A percentile compares a stretch with the other conserved stretches of the same genome.
Evolutionary conservation across 2,888 invertebrate species (phyloP).

Genomic region (Prostheceraeus crozeri): DNA sequence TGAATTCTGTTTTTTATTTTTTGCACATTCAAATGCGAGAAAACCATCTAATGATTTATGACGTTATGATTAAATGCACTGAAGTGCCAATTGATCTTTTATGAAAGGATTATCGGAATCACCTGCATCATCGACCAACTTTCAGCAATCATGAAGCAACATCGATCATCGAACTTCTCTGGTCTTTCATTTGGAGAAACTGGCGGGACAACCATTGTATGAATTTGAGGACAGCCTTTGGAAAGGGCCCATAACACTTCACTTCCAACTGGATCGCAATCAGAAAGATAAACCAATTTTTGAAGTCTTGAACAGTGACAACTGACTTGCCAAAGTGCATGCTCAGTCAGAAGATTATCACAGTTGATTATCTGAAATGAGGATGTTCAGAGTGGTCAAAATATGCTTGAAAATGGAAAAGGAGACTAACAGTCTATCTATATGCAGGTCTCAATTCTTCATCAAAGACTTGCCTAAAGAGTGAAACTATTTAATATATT

Average conservation of each 20-base stretch:
- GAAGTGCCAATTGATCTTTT: too few species aligned
- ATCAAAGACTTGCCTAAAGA: too few species aligned
- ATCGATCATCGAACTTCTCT: conserved; percentile 34
- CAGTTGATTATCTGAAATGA: conserved; percentile 46
- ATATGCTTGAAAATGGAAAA: too few species aligned
- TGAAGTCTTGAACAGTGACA: conserved; percentile 48
- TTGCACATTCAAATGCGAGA: too few species aligned
- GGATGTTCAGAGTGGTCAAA: too few species aligned
- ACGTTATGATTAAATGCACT: too few species aligned
- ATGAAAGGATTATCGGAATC: too few species aligned
- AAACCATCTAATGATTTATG: too few species aligned
- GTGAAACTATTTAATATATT: too few species aligned
- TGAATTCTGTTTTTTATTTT: too few species aligned
- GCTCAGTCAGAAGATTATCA: conserved; percentile 48
- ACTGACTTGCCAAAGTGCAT: conserved; percentile 48
- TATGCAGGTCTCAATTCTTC: too few species aligned
- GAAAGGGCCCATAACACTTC: conserved; percentile 53
- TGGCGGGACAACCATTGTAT: conserved; percentile 47
- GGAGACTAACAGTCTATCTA: too few species aligned
- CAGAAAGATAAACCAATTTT: conserved; percentile 47
- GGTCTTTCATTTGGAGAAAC: conserved; percentile 22
- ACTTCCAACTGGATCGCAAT: conserved; percentile 46
- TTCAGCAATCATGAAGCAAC: conserved; percentile 37
- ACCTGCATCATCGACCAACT: conserved; percentile 31
- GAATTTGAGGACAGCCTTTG: conserved; percentile 51